These are phyloP conservation scores for Cossypha niveicapilla DNA, from an alignment of 2,797 vertebrate species.

Conservation along the genomic window DNA sequence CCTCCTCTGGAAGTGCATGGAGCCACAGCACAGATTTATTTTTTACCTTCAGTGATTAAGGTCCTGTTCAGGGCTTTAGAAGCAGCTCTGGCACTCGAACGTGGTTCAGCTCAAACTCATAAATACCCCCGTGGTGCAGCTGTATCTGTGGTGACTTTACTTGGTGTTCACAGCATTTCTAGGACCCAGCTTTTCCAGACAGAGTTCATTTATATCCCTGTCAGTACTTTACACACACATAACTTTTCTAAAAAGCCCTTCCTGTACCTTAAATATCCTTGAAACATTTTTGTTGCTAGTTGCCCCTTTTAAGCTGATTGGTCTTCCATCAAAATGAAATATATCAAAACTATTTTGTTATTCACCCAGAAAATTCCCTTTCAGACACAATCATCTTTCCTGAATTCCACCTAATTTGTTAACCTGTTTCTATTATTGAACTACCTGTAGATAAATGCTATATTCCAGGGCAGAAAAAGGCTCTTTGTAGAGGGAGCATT, in stretches of 20 bases:
- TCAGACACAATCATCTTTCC: conserved; percentile 18
- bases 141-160: background rate
- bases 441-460: background rate
- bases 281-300: conserved; percentile 4
- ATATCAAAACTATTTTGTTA: conserved; percentile 41
- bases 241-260: conserved; percentile 15
- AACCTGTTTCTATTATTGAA: conserved; percentile 10
- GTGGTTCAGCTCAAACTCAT: background rate
- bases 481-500: background rate
- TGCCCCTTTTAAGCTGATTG: background rate
- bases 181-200: background rate
- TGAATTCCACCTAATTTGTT: conserved; percentile 33
- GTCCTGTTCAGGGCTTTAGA: background rate
- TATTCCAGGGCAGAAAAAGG: background rate
- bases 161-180: background rate
- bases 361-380: conserved; percentile 45
- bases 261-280: conserved; percentile 16
- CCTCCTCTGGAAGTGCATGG: background rate
- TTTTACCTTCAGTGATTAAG: background rate
- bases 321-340: conserved; percentile 49
- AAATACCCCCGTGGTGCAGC: background rate
- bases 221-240: background rate
- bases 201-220: background rate
- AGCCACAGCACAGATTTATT: background rate
- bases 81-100: background rate